These are phyloP conservation scores for Leptopterna dolabrata DNA, from an alignment of 2,888 invertebrate species.

Conservation along the genomic window DNA sequence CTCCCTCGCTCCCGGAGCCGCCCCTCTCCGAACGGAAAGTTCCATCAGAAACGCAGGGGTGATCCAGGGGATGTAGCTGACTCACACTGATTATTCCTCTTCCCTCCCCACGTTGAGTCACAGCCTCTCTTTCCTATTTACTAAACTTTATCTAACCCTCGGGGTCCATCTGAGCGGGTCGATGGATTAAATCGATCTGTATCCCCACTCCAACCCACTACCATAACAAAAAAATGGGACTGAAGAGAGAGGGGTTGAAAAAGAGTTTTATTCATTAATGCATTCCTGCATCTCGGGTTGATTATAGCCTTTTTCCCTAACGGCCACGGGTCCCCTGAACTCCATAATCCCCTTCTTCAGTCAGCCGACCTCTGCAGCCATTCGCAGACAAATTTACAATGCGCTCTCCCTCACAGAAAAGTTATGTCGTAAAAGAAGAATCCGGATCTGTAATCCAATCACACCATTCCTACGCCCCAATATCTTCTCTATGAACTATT, in stretches of 20 bases:
- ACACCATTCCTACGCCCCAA: neutral
- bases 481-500: no score
- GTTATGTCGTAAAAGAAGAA: neutral
- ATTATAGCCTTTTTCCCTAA: slow-evolving; percentile 22
- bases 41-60: neutral
- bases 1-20: neutral
- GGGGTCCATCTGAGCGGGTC: slow-evolving; percentile 5
- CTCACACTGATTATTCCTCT: slow-evolving; percentile 43
- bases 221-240: neutral
- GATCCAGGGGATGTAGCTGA: slow-evolving; percentile 30
- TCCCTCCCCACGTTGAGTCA: slow-evolving; percentile 32
- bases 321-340: neutral
- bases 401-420: neutral
- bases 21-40: neutral
- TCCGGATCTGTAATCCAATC: neutral
- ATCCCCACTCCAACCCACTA: neutral
- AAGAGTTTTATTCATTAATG: slow-evolving; percentile 31
- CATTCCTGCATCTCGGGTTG: slow-evolving; percentile 38
- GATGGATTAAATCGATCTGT: slow-evolving; percentile 48
- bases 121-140: slow-evolving; percentile 39
- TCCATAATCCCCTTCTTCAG: slow-evolving; percentile 11
- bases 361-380: neutral
- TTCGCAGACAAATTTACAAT: neutral
- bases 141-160: slow-evolving; percentile 47
- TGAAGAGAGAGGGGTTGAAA: neutral